Conservation (phyloP, 2,888 invertebrate genomes). For the Chromoteleia sp. region DNA sequence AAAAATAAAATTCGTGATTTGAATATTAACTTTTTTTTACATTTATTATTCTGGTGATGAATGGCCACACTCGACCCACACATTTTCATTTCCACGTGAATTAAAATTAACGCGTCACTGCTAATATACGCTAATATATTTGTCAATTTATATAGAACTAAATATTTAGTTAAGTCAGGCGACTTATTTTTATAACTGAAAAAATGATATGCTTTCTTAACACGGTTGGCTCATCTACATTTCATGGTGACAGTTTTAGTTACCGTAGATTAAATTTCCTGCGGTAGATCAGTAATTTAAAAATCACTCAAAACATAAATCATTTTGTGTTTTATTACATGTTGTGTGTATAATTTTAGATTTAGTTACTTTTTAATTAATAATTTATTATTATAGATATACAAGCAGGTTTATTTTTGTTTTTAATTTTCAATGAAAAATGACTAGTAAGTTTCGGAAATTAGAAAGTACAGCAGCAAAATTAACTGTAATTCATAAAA, state of each 20-base stretch:
- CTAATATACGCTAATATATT: constrained; percentile 1
- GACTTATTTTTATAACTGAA: constrained; percentile 12
- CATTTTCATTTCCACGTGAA: not conserved
- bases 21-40: not conserved
- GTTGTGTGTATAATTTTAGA: not conserved
- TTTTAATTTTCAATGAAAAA: too few species aligned
- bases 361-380: too few species aligned
- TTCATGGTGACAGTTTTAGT: constrained; percentile 35
- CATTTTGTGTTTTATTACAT: too few species aligned
- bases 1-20: too few species aligned
- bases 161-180: constrained; percentile 9
- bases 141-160: constrained; percentile 7
- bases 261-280: constrained; percentile 9
- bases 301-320: not conserved
- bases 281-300: constrained; percentile 21
- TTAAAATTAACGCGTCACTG: constrained; percentile 1
- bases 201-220: constrained; percentile 22
- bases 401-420: too few species aligned
- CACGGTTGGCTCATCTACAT: constrained; percentile 13
- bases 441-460: too few species aligned
- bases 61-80: not conserved
- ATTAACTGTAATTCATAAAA: too few species aligned
- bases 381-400: too few species aligned
- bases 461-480: too few species aligned
- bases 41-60: not conserved